phyloP scores from a whole-genome alignment of 2,888 invertebrate genomes.

The Bruchidius siliquastri region DNA sequence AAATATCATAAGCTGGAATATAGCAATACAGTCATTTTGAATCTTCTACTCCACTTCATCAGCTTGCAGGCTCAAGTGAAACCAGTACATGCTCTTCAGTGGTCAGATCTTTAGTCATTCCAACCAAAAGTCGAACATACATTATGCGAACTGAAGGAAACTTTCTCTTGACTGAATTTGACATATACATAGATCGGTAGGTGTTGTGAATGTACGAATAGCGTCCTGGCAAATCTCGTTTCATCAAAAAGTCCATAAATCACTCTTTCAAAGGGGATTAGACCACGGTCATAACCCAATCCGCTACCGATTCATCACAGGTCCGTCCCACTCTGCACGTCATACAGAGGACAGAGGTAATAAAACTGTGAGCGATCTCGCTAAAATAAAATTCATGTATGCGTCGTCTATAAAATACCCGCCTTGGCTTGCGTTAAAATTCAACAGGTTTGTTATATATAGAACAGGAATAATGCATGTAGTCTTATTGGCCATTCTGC shows the following conservation, averaged over 20 bases:
- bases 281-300: background rate
- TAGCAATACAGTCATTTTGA: too few species aligned
- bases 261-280: background rate
- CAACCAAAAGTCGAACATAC: too few species aligned
- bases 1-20: too few species aligned
- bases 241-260: background rate
- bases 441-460: conserved; percentile 11
- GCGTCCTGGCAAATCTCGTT: too few species aligned
- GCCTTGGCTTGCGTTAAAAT: conserved; percentile 10
- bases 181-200: too few species aligned
- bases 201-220: too few species aligned
- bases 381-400: conserved; percentile 21
- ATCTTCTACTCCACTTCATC: too few species aligned
- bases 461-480: background rate
- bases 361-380: background rate
- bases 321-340: background rate
- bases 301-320: background rate
- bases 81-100: too few species aligned
- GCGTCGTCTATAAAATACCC: conserved; percentile 12
- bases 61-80: too few species aligned
- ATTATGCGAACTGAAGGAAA: too few species aligned
- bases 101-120: too few species aligned
- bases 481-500: background rate
- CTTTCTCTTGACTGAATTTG: too few species aligned
- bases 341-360: background rate